Conservation (phyloP, 2,888 invertebrate species). For the Leptinotarsa rubiginosa region DNA sequence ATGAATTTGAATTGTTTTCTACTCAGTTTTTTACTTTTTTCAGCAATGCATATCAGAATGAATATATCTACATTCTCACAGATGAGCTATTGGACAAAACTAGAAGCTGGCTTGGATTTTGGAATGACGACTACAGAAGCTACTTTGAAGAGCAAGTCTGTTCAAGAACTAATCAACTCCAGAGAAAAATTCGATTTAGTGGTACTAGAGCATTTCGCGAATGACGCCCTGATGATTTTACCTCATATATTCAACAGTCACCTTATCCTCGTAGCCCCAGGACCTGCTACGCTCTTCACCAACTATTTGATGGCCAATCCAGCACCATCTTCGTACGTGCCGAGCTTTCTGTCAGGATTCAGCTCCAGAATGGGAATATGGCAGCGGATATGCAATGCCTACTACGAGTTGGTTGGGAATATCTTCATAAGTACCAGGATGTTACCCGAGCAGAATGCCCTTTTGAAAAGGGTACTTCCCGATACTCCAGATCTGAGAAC, state of each 20-base stretch:
- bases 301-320: slow-evolving; percentile 67
- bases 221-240: slow-evolving; percentile 48
- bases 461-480: slow-evolving; percentile 53
- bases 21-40: not conserved
- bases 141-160: slow-evolving; percentile 44
- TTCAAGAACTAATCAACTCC: slow-evolving; percentile 53
- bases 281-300: slow-evolving; percentile 27
- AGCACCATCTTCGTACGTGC: slow-evolving; percentile 67
- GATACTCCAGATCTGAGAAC: slow-evolving; percentile 51
- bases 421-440: slow-evolving; percentile 29
- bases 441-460: slow-evolving; percentile 45
- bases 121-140: slow-evolving; percentile 3
- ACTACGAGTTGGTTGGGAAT: slow-evolving; percentile 41
- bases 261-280: slow-evolving; percentile 22
- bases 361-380: slow-evolving; percentile 67
- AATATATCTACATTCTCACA: not conserved
- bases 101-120: slow-evolving; percentile 2
- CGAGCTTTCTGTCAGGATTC: slow-evolving; percentile 64
- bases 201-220: slow-evolving; percentile 54
- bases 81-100: slow-evolving; percentile 23
- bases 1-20: too few relatives aligned
- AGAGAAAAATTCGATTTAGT: slow-evolving; percentile 56
- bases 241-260: slow-evolving; percentile 30
- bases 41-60: slow-evolving; percentile 1
- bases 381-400: slow-evolving; percentile 69